Conservation (phyloP, 2,797 vertebrate species). For the Aselliscus stoliczkanus region DNA sequence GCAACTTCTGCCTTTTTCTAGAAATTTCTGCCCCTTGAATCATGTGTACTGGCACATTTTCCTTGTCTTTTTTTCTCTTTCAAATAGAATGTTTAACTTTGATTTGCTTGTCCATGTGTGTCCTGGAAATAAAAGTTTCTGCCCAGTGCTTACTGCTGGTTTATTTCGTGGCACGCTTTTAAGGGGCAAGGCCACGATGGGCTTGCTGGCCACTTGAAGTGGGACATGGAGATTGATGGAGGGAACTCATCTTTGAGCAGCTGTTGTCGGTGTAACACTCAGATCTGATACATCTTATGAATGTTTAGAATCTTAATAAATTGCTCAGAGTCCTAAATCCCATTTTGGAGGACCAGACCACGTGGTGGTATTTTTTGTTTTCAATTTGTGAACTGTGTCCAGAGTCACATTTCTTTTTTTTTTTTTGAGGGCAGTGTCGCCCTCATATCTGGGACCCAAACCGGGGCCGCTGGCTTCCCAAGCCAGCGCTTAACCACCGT, state of each 20-base stretch:
- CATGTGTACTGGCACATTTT: background rate
- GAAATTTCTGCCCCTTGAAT: background rate
- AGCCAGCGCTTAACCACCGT: no score
- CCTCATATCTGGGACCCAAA: no score
- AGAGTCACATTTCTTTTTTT: background rate
- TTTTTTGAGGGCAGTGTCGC: no score
- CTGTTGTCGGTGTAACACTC: background rate
- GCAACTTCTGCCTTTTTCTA: background rate
- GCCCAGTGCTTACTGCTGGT: background rate
- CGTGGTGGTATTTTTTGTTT: background rate
- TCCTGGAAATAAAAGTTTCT: background rate
- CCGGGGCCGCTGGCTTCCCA: no score
- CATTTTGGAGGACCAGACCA: background rate
- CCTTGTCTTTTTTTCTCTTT: background rate
- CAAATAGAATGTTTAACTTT: background rate
- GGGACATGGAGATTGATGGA: background rate
- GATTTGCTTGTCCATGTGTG: background rate
- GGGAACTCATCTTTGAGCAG: background rate
- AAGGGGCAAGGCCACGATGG: background rate
- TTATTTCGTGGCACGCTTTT: background rate
- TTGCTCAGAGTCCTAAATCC: background rate
- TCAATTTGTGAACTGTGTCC: background rate
- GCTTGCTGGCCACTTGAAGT: background rate
- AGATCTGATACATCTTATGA: background rate
- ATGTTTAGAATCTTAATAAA: background rate